phyloP scores from a whole-genome alignment of 2,888 invertebrate species.

The Ethmia dodecea region DNA sequence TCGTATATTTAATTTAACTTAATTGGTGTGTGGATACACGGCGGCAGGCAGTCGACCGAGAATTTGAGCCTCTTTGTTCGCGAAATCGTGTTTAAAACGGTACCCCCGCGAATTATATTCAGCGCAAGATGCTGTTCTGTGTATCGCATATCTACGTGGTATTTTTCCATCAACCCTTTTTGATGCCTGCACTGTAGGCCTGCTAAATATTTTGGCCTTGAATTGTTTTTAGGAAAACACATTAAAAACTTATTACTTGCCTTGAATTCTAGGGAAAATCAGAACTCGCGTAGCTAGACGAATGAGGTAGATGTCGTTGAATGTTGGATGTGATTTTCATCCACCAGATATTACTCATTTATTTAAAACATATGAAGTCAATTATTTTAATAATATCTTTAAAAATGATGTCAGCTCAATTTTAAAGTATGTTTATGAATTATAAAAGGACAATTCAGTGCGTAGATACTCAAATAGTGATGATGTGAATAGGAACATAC shows the following conservation, averaged over 20 bases:
- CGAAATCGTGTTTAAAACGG: slow-evolving; percentile 60
- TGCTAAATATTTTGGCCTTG: no score
- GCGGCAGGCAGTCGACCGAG: slow-evolving; percentile 67
- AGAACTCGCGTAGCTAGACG: no score
- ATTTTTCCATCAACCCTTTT: no score
- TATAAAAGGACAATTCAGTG: slow-evolving; percentile 38
- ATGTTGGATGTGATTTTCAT: no score
- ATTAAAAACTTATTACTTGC: no score
- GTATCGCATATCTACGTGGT: slow-evolving; percentile 28
- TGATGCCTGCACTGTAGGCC: no score
- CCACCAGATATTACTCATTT: no score
- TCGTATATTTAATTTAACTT: slow-evolving; percentile 74
- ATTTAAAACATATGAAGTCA: no score
- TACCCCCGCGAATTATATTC: slow-evolving; percentile 48
- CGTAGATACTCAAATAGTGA: slow-evolving; percentile 49
- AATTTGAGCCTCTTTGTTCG: slow-evolving; percentile 66
- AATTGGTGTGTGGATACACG: slow-evolving; percentile 70
- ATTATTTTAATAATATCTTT: no score
- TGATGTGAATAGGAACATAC: slow-evolving; percentile 58
- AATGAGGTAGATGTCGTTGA: no score
- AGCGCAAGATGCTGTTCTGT: slow-evolving; percentile 29
- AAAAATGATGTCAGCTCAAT: slow-evolving; percentile 37
- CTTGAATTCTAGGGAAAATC: no score
- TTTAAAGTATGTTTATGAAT: slow-evolving; percentile 25
- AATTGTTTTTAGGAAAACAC: no score